Percentiles rank a stretch among this genome's conserved stretches.
These are phyloP conservation scores for Hydrochoerus hydrochaeris DNA, from an alignment of 2,113 vertebrate genomes.

Conservation along the genomic window DNA sequence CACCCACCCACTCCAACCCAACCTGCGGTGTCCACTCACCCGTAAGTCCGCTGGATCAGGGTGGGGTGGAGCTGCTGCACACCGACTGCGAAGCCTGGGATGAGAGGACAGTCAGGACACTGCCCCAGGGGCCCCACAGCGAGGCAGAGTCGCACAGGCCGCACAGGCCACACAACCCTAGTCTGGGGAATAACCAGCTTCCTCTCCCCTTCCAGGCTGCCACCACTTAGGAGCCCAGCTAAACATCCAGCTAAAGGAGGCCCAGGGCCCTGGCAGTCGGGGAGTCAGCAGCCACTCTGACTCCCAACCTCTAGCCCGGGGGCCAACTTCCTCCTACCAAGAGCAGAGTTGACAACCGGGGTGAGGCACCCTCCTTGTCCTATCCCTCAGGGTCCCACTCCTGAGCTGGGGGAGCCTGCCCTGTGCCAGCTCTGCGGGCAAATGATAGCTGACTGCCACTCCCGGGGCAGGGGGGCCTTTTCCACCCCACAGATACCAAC, in stretches of 20 bases:
- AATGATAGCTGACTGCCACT: constrained; percentile 45
- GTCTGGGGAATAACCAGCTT: background rate
- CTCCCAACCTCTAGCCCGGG: background rate
- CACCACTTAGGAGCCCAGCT: background rate
- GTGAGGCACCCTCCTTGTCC: background rate
- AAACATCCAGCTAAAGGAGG: background rate
- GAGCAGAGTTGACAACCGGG: background rate
- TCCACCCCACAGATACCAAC: background rate
- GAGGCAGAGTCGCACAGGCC: too few relatives aligned
- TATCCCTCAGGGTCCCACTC: background rate
- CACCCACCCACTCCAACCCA: background rate
- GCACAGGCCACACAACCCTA: too few relatives aligned
- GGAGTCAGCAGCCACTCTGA: background rate
- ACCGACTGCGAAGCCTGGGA: constrained; percentile 94
- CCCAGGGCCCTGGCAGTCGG: too few relatives aligned
- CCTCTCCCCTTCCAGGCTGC: background rate
- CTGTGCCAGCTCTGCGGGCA: background rate
- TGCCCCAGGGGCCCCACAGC: background rate
- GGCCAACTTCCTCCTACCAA: background rate
- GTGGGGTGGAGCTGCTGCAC: constrained; percentile 97
- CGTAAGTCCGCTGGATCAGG: constrained; percentile 96
- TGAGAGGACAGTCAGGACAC: background rate
- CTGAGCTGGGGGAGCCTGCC: background rate
- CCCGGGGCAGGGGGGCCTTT: background rate
- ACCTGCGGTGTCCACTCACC: constrained; percentile 91